Evolutionary conservation across 2,797 vertebrate genomes (phyloP).

Genomic region (Syngnathus acus): DNA sequence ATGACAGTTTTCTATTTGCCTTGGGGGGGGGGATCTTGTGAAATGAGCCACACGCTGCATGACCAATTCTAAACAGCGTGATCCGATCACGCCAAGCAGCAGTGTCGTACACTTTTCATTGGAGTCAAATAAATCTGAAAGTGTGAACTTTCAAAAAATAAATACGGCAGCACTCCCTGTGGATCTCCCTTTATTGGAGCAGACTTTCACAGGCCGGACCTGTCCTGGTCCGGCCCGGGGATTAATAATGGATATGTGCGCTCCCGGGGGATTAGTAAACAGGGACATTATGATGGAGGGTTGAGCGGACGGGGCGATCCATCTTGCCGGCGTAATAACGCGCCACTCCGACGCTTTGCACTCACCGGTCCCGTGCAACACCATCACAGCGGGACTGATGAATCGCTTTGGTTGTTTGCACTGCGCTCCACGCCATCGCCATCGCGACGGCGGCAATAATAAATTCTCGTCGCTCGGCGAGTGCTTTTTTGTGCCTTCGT

Average conservation of each 20-base stretch:
- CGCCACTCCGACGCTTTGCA: background rate
- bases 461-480: background rate
- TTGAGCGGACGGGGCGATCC: background rate
- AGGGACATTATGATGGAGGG: constrained; percentile 8
- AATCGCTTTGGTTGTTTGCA: constrained; percentile 6
- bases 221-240: background rate
- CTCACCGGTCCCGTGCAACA: background rate
- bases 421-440: background rate
- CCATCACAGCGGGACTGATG: constrained; percentile 1
- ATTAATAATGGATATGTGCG: constrained; percentile 1
- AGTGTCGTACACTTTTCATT: background rate
- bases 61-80: background rate
- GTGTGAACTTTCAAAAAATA: background rate
- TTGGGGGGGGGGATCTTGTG: too few relatives aligned
- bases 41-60: background rate
- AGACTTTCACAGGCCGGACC: background rate
- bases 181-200: background rate
- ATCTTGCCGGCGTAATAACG: constrained; percentile 5
- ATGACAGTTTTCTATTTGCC: too few relatives aligned
- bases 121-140: background rate
- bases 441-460: constrained; percentile 2
- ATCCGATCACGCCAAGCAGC: background rate
- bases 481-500: constrained; percentile 1
- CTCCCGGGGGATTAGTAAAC: constrained; percentile 4
- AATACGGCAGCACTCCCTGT: background rate